Base-by-base conservation (phyloP, 2,888 invertebrate genomes). In the Lobophora halterata region DNA sequence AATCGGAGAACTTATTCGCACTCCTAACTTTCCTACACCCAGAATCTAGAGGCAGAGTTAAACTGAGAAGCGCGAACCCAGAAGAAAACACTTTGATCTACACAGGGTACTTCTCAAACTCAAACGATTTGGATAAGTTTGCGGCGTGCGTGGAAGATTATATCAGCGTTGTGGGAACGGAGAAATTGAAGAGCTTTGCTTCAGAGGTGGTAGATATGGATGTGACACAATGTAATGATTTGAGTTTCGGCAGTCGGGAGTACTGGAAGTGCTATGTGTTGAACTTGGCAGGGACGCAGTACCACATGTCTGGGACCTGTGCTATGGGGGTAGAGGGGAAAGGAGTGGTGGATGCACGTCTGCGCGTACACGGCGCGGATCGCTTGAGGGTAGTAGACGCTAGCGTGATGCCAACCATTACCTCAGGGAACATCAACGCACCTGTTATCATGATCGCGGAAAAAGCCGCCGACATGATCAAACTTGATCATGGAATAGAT, bases 391-490 rank as follows among this genome's bases (percentile, higher is more conserved):
- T 91, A 2, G 90, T 90, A 2, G 92, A 92, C 51, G 90, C 90
- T 0, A 90, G 90, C 39, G 77, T 92, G 9, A 91, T 92, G 89
- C 92, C 92, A 0, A 75, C 74, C 16, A 88, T 90, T 32, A 89
- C 91, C 1, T 88, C 89, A 1, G 90, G 90, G 0, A 90, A 90
- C 54, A 90, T 88, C 1, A 89, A 90, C 48, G 90, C 90, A 1
- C 89, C 90, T 0, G 73, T 80, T 1, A 88, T 90, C 12, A 91
- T 91, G 91, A 89, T 91, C 12, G 91, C 83, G 0, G 91, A 91
- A 54, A 90, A 90, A 54, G 90, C 89, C 0, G 74, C 89, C 3
- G 90, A 91, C 58, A 63, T 90, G 65, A 89, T 91, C 20, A 90
- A 90, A 49, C 7, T 23, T 11, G 58, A 67, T 33, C 35, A 54